Base-by-base conservation (phyloP, 2,888 invertebrate species). In the Erebia aethiops region DNA sequence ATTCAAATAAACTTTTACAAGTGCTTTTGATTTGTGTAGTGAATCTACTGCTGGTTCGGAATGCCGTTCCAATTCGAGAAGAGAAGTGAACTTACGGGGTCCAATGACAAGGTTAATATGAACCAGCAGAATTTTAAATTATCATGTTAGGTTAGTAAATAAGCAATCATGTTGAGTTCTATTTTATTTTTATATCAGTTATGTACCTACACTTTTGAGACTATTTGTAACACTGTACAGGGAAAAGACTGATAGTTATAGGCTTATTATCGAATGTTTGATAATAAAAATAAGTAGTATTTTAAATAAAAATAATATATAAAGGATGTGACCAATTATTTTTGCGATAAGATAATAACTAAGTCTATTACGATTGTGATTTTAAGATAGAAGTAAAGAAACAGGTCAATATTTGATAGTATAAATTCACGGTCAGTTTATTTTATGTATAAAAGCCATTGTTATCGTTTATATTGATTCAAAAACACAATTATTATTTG, bases 291-390 rank as follows among this genome's bases (percentile, higher is more conserved):
- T 56, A n/a, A 8, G 16, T 52, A 57, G 5, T 57, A 13, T 5
- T 57, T 57, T 57, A 26, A n/a, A n/a, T n/a, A n/a, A n/a, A 57
- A 57, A 14, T 21, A 56, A 21, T 54, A 54, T 18, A 18, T 54
- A 57, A 1, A 57, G 56, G 56, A 57, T 26, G 56, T 21, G 21
- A 57, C 56, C 10, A 54, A 18, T 18, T 54, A 57, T 21, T 26
- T 26, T 26, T 13, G 13, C 7, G 56, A 57, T 57, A 57, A 57
- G 56, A 57, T 57, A 57, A 13, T 16, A 56, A 13, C 11, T 16
- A n/a, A 46, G 46, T 46, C 1, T 18, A 18, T 54, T 16, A 56
- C 21, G 21, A 56, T 56, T 56, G 8, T 21, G 21, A 56, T 56
- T n/a, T 57, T 13, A 14, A 5, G 56, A 1, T 26, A 57, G 7